Conservation (phyloP, 1,140 invertebrate genomes). For the Eueides isabella region DNA sequence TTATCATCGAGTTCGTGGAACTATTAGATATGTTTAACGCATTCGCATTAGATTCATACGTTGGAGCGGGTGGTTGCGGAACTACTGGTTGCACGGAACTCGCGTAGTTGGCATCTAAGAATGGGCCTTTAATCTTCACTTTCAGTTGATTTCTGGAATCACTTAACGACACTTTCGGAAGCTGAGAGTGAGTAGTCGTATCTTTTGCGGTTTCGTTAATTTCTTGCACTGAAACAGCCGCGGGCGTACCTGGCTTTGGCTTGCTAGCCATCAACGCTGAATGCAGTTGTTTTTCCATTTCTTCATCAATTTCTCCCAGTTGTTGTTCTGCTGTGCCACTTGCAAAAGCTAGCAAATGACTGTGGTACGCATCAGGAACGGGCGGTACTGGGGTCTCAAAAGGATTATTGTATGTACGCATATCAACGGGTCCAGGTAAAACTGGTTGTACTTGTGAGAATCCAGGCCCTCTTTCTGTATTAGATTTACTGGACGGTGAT, state of each 20-base stretch:
- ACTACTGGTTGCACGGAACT: slow-evolving; percentile 76
- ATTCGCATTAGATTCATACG: slow-evolving; percentile 77
- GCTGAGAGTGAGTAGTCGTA: slow-evolving; percentile 73
- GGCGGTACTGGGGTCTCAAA: slow-evolving; percentile 64
- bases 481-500: slow-evolving; percentile 53
- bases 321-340: slow-evolving; percentile 85
- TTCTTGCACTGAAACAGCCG: slow-evolving; percentile 59
- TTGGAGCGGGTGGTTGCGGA: slow-evolving; percentile 83
- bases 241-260: slow-evolving; percentile 48
- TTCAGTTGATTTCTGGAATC: slow-evolving; percentile 93
- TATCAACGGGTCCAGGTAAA: slow-evolving; percentile 92
- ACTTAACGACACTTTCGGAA: slow-evolving; percentile 86
- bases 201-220: slow-evolving; percentile 78
- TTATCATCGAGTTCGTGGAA: slow-evolving; percentile 63
- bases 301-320: slow-evolving; percentile 88
- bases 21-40: slow-evolving; percentile 56
- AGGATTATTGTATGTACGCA: slow-evolving; percentile 92
- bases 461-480: slow-evolving; percentile 65
- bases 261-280: slow-evolving; percentile 84
- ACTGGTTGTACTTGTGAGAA: slow-evolving; percentile 86
- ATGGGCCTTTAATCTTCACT: slow-evolving; percentile 95
- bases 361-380: slow-evolving; percentile 78
- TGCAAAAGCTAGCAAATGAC: slow-evolving; percentile 86
- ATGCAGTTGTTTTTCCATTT: slow-evolving; percentile 90
- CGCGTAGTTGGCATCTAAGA: slow-evolving; percentile 89